Evolutionary conservation across 2,888 invertebrate species (phyloP).

Genomic region (Biston betularia): DNA sequence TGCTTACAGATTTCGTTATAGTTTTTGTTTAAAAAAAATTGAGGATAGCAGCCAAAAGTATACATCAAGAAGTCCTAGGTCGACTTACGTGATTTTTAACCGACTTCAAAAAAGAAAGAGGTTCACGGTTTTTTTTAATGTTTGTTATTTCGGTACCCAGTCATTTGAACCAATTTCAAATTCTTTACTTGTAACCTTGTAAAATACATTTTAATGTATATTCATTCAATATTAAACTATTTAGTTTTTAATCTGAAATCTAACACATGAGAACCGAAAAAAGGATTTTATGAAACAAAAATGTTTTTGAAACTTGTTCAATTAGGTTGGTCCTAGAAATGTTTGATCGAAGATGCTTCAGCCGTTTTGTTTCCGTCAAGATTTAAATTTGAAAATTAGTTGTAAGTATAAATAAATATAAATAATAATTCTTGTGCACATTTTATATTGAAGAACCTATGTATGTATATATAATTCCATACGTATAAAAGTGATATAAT

Average conservation of each 20-base stretch:
- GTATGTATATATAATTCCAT: conserved; percentile 24
- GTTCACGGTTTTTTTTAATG: too few species aligned
- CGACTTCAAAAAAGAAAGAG: too few species aligned
- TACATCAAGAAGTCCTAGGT: too few species aligned
- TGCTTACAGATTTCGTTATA: neutral
- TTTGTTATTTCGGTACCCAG: too few species aligned
- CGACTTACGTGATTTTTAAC: too few species aligned
- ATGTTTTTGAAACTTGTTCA: neutral
- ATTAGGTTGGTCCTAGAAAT: neutral
- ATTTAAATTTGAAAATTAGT: neutral
- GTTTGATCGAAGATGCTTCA: neutral
- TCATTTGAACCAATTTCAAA: too few species aligned
- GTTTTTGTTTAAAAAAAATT: neutral
- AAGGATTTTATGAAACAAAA: neutral
- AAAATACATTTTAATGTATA: too few species aligned
- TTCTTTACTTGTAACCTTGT: too few species aligned
- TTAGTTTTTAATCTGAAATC: too few species aligned
- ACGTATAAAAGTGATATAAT: conserved; percentile 37
- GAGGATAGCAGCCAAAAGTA: too few species aligned
- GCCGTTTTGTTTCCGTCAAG: neutral
- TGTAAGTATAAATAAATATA: neutral
- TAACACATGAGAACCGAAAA: too few species aligned
- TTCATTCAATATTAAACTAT: too few species aligned
- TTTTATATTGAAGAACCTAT: conserved; percentile 6
- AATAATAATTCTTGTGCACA: neutral